Evolutionary conservation across 2,888 invertebrate genomes (phyloP), one percentile per base, ranked within the genome.

Genomic region (Trachelus stipa): DNA sequence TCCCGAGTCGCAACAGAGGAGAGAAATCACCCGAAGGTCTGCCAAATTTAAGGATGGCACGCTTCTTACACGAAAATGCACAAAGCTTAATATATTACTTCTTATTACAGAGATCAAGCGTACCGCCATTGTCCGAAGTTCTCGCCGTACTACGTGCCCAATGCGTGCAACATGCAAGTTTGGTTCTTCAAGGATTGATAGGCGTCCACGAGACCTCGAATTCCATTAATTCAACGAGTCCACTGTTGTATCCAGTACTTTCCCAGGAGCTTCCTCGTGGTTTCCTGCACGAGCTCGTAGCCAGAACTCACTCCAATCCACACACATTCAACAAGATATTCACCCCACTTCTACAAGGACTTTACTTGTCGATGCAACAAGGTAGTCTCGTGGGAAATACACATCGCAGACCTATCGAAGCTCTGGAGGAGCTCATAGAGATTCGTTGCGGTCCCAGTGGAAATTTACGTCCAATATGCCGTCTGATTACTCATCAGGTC

Each of bases 371-470:
- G 73, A 95, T 95, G 92, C 94, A 95, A 76, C 93, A 94, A 77
- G 94, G 95, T 2, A 95, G 95, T 82, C 93, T 96, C 82, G 94
- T 96, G 82, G 93, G 95, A 11, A 95, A 95, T 84, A 93, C 94
- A 74, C 95, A 95, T 87, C 92, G 94, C 74, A 92, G 93, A 82
- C 95, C 96, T 15, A 93, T 97, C 82, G 94, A 95, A 73, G 95
- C 95, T 76, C 92, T 98, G 79, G 94, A 95, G 71, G 96, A 97
- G 85, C 92, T 98, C 81, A 95, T 96, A 87, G 96, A 97, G 85
- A 94, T 98, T 79, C 95, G 96, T 80, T 94, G 95, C 33, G 94
- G 94, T 1, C 92, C 94, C 68, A 92, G 92, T 1, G 94, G 94
- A 83, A 94, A 94, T 74, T 89, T 93, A n/a, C 94, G 98, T 4